These are phyloP conservation scores for Peromyscus leucopus DNA, from an alignment of 2,113 vertebrate species.

Conservation along the genomic window DNA sequence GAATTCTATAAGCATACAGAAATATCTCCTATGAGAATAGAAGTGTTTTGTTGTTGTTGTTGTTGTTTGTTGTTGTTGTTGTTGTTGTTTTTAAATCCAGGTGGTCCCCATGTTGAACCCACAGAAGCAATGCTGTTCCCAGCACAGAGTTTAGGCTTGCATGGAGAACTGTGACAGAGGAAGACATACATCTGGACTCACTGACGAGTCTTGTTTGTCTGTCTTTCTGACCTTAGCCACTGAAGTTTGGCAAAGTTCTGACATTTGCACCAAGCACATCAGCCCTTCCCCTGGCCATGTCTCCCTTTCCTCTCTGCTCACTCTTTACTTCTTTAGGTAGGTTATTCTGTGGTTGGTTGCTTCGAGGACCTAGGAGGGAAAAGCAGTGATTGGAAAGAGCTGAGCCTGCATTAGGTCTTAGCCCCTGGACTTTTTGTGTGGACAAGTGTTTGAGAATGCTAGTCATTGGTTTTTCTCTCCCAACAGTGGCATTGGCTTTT, in stretches of 20 bases:
- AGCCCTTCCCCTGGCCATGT: neutral
- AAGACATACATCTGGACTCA: neutral
- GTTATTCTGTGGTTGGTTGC: neutral
- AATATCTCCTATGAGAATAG: neutral
- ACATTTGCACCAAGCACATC: neutral
- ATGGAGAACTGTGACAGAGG: neutral
- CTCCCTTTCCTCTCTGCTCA: neutral
- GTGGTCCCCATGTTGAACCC: neutral
- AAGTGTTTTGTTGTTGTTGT: neutral
- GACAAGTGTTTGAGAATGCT: neutral
- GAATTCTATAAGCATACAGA: neutral
- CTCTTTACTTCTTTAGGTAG: neutral
- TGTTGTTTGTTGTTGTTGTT: neutral
- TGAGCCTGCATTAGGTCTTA: neutral
- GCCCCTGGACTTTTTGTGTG: neutral
- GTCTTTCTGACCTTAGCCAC: neutral
- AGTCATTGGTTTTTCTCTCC: neutral
- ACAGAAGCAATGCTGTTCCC: neutral
- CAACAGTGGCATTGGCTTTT: neutral
- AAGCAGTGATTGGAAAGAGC: neutral
- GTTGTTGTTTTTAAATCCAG: neutral
- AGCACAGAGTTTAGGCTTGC: neutral
- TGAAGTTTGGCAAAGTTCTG: neutral
- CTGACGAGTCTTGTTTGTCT: neutral
- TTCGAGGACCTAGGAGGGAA: neutral